These are phyloP conservation scores for Chunga burmeisteri DNA, from an alignment of 2,113 vertebrate genomes.

Conservation along the genomic window DNA sequence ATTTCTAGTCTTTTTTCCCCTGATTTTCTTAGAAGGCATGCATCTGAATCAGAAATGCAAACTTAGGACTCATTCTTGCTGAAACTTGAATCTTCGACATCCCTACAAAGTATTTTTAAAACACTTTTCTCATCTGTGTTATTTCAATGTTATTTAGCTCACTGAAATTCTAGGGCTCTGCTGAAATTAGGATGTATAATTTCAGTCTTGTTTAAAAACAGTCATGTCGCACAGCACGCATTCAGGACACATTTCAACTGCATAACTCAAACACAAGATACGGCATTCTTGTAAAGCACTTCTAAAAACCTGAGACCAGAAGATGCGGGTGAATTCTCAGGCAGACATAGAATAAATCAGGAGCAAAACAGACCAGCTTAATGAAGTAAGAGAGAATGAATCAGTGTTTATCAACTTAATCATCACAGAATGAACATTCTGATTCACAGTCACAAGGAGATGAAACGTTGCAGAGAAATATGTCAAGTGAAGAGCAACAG, in stretches of 20 bases:
- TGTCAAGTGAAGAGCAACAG: not conserved
- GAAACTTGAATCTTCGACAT: not conserved
- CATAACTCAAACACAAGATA: not conserved
- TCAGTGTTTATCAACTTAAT: slow-evolving; percentile 19
- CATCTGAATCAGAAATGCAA: not conserved
- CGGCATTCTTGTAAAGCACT: not conserved
- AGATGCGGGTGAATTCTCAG: not conserved
- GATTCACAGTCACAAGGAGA: slow-evolving; percentile 32
- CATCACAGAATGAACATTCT: slow-evolving; percentile 24
- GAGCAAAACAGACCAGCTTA: not conserved
- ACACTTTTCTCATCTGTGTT: not conserved
- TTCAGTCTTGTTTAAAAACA: not conserved
- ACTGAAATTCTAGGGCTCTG: not conserved
- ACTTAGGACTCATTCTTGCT: not conserved
- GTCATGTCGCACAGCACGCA: fast-evolving
- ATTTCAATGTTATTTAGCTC: not conserved
- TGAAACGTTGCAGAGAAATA: not conserved
- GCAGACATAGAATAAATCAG: not conserved
- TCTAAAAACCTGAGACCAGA: not conserved
- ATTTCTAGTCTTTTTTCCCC: not conserved
- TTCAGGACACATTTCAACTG: not conserved
- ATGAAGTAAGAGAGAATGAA: slow-evolving; percentile 17
- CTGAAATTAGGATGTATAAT: not conserved
- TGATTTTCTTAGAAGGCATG: not conserved
- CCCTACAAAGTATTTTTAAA: not conserved